Percentiles rank a stretch among this genome's conserved stretches.
phyloP scores from a whole-genome alignment of 2,888 invertebrate genomes.

The Chydorus sphaericus region DNA sequence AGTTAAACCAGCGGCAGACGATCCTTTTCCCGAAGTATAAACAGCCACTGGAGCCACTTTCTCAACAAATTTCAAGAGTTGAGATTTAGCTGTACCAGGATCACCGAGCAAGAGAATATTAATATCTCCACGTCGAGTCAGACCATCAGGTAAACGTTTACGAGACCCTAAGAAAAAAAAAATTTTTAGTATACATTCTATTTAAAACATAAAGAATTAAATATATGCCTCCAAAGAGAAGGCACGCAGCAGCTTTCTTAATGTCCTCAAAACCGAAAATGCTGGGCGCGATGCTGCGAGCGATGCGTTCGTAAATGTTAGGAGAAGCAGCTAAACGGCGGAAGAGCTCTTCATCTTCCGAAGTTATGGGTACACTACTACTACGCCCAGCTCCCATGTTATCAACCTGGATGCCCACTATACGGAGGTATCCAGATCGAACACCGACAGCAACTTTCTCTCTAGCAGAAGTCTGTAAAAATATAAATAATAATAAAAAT shows the following conservation, averaged over 20 bases:
- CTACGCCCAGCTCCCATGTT: conserved; percentile 52
- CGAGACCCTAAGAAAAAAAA: conserved; percentile 44
- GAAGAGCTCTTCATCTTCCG: conserved; percentile 68
- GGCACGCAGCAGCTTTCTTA: conserved; percentile 88
- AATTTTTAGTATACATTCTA: not conserved
- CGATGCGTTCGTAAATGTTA: conserved; percentile 75
- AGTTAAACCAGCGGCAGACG: conserved; percentile 95
- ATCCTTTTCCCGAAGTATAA: conserved; percentile 99
- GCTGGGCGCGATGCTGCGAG: conserved; percentile 87
- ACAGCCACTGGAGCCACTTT: conserved; percentile 84
- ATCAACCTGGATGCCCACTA: conserved; percentile 80
- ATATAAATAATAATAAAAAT: not conserved
- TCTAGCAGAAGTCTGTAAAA: conserved; percentile 44
- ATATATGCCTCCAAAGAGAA: conserved; percentile 74
- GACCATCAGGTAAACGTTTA: conserved; percentile 82
- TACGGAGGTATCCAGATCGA: conserved; percentile 82
- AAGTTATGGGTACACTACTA: conserved; percentile 30
- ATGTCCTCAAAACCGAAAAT: conserved; percentile 89
- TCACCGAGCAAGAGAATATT: conserved; percentile 90
- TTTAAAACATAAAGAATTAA: not conserved
- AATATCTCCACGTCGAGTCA: conserved; percentile 90
- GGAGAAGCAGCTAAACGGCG: conserved; percentile 66
- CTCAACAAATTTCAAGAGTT: conserved; percentile 92
- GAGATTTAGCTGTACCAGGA: conserved; percentile 99
- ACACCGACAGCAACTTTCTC: conserved; percentile 79